phyloP scores from a whole-genome alignment of 2,113 vertebrate genomes.

The Sinocyclocheilus rhinocerous region DNA sequence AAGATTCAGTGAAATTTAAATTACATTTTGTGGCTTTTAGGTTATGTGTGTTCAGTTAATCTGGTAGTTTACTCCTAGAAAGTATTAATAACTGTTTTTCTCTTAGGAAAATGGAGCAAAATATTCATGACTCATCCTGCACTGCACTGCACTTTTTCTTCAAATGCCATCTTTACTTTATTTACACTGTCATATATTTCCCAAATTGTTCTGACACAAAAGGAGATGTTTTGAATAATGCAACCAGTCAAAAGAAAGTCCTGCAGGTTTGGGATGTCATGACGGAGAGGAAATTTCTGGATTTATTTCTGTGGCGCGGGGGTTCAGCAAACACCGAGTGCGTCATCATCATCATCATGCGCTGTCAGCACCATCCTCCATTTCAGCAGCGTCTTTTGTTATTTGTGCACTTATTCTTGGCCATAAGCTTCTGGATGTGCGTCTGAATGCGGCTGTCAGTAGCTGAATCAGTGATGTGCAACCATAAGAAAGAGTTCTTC shows the following conservation, averaged over 20 bases:
- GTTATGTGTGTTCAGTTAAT: neutral
- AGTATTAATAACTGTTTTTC: neutral
- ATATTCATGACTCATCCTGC: neutral
- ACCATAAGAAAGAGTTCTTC: neutral
- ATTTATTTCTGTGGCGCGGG: neutral
- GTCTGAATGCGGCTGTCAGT: neutral
- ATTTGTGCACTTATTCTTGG: conserved; percentile 3
- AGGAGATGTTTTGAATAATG: neutral
- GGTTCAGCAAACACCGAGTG: neutral
- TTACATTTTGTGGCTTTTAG: neutral
- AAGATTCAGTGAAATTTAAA: neutral
- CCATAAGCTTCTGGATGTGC: neutral
- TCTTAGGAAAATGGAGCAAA: neutral
- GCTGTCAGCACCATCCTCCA: neutral
- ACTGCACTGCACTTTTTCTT: neutral
- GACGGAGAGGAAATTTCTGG: neutral
- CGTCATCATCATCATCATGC: neutral
- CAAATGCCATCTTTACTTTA: neutral
- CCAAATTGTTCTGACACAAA: neutral
- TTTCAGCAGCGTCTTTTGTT: neutral
- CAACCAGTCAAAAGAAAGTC: neutral
- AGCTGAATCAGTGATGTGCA: neutral
- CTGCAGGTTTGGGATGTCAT: neutral
- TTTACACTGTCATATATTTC: neutral
- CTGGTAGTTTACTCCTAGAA: neutral